phyloP scores from a whole-genome alignment of 2,888 invertebrate species.

The Tuberolachnus salignus region DNA sequence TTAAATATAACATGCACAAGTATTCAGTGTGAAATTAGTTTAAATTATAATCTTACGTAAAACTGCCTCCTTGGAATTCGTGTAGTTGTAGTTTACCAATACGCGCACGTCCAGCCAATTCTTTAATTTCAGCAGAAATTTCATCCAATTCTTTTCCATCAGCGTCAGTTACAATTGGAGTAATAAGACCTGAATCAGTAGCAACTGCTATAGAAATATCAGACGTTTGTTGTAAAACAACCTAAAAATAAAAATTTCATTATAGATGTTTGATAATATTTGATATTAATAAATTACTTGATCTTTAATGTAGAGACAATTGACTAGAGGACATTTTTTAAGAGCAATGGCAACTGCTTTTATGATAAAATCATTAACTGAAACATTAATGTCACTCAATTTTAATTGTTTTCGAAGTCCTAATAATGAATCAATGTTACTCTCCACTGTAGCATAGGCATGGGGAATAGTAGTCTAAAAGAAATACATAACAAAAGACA shows the following conservation, averaged over 20 bases:
- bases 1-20: too few relatives aligned
- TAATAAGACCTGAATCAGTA: constrained; percentile 70
- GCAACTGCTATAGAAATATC: constrained; percentile 72
- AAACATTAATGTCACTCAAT: constrained; percentile 66
- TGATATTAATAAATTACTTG: constrained; percentile 61
- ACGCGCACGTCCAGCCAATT: constrained; percentile 68
- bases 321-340: constrained; percentile 65
- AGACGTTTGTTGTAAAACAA: constrained; percentile 63
- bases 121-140: constrained; percentile 66
- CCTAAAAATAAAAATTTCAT: constrained; percentile 60
- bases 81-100: constrained; percentile 71
- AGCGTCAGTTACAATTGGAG: constrained; percentile 70
- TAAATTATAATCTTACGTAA: constrained; percentile 63
- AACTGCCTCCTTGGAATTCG: constrained; percentile 71
- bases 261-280: background rate
- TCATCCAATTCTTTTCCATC: constrained; percentile 66
- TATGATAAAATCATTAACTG: constrained; percentile 72
- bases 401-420: constrained; percentile 66
- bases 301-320: constrained; percentile 64
- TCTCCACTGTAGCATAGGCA: constrained; percentile 68
- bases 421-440: constrained; percentile 65
- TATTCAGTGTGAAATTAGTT: too few relatives aligned
- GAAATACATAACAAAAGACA: constrained; percentile 46
- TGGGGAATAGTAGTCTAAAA: constrained; percentile 71
- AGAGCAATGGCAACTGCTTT: constrained; percentile 71